Percentiles rank a stretch among this genome's conserved stretches.
phyloP scores from a whole-genome alignment of 2,113 vertebrate genomes.

The Turdus rufiventris region DNA sequence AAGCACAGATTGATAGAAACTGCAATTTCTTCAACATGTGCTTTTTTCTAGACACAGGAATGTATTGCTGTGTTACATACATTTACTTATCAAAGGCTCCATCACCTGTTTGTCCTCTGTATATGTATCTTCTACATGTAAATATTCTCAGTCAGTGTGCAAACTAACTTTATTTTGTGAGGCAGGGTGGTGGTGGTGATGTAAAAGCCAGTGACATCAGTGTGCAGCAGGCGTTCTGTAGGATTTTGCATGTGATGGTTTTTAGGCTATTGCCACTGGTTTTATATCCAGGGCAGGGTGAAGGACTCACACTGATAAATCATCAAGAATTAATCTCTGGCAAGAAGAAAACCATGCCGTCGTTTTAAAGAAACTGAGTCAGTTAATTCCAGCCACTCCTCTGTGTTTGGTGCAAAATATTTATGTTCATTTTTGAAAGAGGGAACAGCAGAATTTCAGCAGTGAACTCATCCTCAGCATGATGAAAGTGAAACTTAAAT shows the following conservation, averaged over 20 bases:
- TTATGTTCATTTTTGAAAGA: conserved; percentile 37
- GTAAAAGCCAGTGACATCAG: neutral
- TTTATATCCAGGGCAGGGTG: neutral
- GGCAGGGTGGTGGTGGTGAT: neutral
- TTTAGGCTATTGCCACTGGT: neutral
- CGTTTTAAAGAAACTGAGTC: neutral
- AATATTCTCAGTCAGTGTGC: neutral
- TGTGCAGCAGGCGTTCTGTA: neutral
- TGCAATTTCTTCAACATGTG: neutral
- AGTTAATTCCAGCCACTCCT: neutral
- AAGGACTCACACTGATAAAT: neutral
- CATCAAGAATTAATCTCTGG: conserved; percentile 28
- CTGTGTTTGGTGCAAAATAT: conserved; percentile 41
- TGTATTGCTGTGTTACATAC: neutral
- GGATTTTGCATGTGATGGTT: neutral
- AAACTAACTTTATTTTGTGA: neutral
- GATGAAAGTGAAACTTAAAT: conserved; percentile 53
- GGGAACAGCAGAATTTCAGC: conserved; percentile 25
- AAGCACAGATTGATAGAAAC: neutral
- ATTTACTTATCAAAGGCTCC: neutral
- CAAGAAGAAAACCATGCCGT: neutral
- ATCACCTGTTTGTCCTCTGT: neutral
- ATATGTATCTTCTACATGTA: neutral
- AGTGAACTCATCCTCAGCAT: conserved; percentile 3
- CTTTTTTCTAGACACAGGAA: neutral